Conservation (phyloP, 2,113 vertebrate genomes). For the Sylvia atricapilla region DNA sequence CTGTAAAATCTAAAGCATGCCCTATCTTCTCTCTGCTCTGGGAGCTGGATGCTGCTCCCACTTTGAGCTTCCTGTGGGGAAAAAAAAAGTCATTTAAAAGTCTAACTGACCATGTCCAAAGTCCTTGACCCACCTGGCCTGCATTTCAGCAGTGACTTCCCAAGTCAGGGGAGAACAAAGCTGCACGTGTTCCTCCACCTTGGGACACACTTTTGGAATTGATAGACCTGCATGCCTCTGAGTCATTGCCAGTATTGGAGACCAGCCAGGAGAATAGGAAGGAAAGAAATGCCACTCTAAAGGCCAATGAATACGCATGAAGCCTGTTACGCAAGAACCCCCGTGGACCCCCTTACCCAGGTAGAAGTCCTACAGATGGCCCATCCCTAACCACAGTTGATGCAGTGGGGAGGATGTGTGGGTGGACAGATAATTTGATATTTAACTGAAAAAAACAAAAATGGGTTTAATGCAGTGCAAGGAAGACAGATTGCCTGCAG, state of each 20-base stretch:
- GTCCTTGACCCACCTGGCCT: not conserved
- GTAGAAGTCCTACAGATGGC: constrained; percentile 51
- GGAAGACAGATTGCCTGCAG: constrained; percentile 46
- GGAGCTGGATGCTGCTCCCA: not conserved
- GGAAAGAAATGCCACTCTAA: constrained; percentile 48
- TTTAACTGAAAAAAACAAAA: constrained; percentile 49
- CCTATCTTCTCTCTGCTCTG: not conserved
- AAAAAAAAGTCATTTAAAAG: not conserved
- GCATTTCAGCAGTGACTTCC: not conserved
- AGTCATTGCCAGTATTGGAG: constrained; percentile 26
- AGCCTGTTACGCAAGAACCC: constrained; percentile 40
- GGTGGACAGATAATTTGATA: constrained; percentile 58
- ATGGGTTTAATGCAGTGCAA: constrained; percentile 28
- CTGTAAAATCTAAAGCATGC: not conserved
- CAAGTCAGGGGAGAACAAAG: not conserved
- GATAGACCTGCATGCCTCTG: constrained; percentile 43
- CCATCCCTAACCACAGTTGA: not conserved
- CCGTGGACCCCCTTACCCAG: constrained; percentile 21
- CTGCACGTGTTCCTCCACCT: not conserved
- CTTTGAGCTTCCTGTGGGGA: not conserved
- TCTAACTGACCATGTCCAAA: not conserved
- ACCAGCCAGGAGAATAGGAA: constrained; percentile 13
- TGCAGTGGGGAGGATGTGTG: constrained; percentile 27
- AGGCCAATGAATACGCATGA: constrained; percentile 41
- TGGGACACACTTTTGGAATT: not conserved